Percentiles rank a stretch among this genome's conserved stretches.
These are phyloP conservation scores for Eudemis profundana DNA, from an alignment of 2,888 invertebrate genomes.

Conservation along the genomic window DNA sequence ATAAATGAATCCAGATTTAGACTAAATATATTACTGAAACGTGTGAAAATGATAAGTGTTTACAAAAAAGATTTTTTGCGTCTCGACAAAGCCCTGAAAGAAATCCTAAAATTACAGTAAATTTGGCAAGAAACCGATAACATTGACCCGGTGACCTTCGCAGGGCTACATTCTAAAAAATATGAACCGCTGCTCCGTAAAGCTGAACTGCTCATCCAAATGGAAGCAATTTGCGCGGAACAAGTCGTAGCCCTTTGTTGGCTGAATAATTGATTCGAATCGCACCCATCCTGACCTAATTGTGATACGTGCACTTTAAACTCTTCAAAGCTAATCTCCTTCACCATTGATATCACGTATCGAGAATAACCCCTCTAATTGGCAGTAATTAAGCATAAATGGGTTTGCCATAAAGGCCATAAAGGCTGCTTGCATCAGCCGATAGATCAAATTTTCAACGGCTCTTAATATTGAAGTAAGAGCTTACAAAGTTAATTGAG, in stretches of 20 bases:
- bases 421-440: background rate
- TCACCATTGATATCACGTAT: slow-evolving; percentile 41
- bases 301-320: slow-evolving; percentile 48
- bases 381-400: slow-evolving; percentile 34
- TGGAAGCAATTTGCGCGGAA: slow-evolving; percentile 60
- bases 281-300: slow-evolving; percentile 54
- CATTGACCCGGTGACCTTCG: slow-evolving; percentile 42
- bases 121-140: slow-evolving; percentile 19
- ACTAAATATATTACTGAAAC: no score
- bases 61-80: background rate
- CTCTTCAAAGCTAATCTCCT: slow-evolving; percentile 52
- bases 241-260: slow-evolving; percentile 58
- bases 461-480: background rate
- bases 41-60: background rate
- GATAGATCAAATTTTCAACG: background rate
- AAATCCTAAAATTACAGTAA: background rate
- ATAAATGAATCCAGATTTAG: no score
- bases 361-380: slow-evolving; percentile 30
- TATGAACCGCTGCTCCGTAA: slow-evolving; percentile 60
- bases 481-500: background rate
- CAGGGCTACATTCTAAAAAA: slow-evolving; percentile 59
- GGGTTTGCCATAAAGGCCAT: slow-evolving; percentile 10
- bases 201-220: slow-evolving; percentile 58
- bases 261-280: slow-evolving; percentile 60
- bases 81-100: background rate